Evolutionary conservation across 2,888 invertebrate genomes (phyloP).

Genomic region (Standfussiana lucernea): DNA sequence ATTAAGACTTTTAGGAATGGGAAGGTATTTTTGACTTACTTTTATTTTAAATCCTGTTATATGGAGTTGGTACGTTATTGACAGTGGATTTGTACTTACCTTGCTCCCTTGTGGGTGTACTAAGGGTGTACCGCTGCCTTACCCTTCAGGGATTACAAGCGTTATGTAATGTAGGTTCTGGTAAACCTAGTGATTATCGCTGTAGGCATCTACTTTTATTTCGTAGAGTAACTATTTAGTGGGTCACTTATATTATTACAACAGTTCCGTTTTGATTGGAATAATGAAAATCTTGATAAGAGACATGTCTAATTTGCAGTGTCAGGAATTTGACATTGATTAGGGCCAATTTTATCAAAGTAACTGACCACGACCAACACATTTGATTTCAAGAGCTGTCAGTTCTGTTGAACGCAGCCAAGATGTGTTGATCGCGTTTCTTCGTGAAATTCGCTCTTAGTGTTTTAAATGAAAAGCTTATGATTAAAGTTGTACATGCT

Average conservation of each 20-base stretch:
- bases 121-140: background rate
- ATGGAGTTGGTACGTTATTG: background rate
- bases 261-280: background rate
- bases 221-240: background rate
- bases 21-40: conserved; percentile 20
- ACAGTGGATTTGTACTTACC: background rate
- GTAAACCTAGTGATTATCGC: background rate
- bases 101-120: background rate
- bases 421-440: background rate
- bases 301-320: no score
- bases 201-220: background rate
- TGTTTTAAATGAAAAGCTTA: background rate
- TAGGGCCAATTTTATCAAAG: background rate
- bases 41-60: background rate
- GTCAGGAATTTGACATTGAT: background rate
- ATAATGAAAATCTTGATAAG: background rate
- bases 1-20: conserved; percentile 22
- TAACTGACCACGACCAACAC: no score
- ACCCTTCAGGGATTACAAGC: background rate
- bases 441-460: background rate
- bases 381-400: no score
- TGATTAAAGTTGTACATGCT: background rate
- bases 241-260: background rate
- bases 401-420: no score
- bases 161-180: background rate